These are phyloP conservation scores for Prosapia bicincta DNA, from an alignment of 2,888 invertebrate genomes.

Conservation along the genomic window DNA sequence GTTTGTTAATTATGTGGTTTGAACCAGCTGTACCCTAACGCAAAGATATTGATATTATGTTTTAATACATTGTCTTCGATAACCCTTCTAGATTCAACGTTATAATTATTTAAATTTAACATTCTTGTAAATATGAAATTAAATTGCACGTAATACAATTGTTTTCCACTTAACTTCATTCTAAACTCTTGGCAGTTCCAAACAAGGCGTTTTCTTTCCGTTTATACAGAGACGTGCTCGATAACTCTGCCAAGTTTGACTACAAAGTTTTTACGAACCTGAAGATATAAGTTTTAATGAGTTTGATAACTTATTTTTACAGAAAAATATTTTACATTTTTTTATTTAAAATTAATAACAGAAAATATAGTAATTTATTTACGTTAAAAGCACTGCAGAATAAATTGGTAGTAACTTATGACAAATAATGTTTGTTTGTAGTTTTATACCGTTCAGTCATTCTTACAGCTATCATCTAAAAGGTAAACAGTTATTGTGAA, in stretches of 20 bases:
- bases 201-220: background rate
- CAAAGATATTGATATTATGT: background rate
- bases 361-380: no score
- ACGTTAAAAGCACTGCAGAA: no score
- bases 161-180: no score
- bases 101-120: no score
- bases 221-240: background rate
- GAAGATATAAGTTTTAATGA: background rate
- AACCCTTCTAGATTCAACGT: background rate
- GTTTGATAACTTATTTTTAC: background rate
- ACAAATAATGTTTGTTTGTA: no score
- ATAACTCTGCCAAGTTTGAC: background rate
- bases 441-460: no score
- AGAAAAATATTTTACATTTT: background rate
- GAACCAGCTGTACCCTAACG: background rate
- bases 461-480: no score
- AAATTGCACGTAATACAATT: no score
- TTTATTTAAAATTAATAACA: background rate
- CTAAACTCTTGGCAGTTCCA: background rate
- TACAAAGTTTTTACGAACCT: background rate
- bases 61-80: background rate
- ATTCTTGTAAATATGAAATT: no score
- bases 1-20: background rate
- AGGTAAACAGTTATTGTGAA: no score
- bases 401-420: no score